Base-by-base conservation (phyloP, 1,140 invertebrate genomes). In the Tenebrio molitor region DNA sequence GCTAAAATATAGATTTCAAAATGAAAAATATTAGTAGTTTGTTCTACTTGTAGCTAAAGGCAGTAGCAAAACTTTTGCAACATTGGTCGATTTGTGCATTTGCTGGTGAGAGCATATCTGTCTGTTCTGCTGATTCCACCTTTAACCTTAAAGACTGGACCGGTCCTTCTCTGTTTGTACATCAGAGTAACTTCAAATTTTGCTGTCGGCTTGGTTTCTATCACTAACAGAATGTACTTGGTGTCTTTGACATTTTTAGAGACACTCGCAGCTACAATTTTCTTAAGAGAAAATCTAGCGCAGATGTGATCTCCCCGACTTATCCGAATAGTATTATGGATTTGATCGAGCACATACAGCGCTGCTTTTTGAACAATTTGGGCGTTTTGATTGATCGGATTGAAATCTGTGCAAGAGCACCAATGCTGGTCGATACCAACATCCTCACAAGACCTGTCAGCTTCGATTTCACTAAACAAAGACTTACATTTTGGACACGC, bases 371-470 rank as follows among this genome's bases (percentile, higher is more conserved):
- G 82, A 80, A 64, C 79, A 80, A 34, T 1, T 14, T 36, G 2
- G n/a, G 7, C 33, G 84, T 84, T 36, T 80, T 81, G 3, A 80
- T 82, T 12, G 80, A 82, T 17, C 82, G 77, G 0, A 76, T 75
- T 33, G 82, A 81, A 77, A 86, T 89, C 1, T 81, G 85, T 86
- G 74, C 94, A 96, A 2, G 89, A 89, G 78, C 93, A 96, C 91
- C 93, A 96, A 77, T 94, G 92, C 23, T 89, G 86, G 5, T 84
- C 83, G 6, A 96, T 89, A 0, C 88, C 88, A 4, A 90, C 92
- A 39, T 92, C 88, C 6, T 82, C 80, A 81, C 95, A 97, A 0
- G 90, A 91, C 29, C 95, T 84, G 16, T 89, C 84, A 1, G 77
- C 79, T 0, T 90, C 86, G 0, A 93, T 87, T 14, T 88, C 83